Percentiles rank a stretch among this genome's conserved stretches.
Evolutionary conservation across 2,888 invertebrate species (phyloP).

Genomic region (Anticlea derivata): DNA sequence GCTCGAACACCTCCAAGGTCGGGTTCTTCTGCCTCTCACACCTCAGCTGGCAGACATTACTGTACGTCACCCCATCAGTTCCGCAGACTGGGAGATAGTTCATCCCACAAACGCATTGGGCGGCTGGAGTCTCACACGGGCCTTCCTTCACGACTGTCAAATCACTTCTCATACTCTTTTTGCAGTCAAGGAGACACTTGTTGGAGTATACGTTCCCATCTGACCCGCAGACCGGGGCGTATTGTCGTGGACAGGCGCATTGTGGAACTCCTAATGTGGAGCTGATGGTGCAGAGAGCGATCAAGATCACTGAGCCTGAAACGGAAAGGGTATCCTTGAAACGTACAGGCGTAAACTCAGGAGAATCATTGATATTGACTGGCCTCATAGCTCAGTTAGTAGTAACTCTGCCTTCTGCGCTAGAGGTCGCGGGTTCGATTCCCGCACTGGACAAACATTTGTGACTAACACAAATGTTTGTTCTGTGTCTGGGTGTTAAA

Average conservation of each 20-base stretch:
- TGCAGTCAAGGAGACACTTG: conserved; percentile 23
- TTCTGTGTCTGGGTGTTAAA: too few relatives aligned
- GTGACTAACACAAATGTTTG: too few relatives aligned
- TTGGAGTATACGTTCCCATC: conserved; percentile 23
- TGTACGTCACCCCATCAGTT: conserved; percentile 25
- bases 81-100: conserved; percentile 21
- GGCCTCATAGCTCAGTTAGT: too few relatives aligned
- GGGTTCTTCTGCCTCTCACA: conserved; percentile 17
- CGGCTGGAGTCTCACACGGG: background rate
- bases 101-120: conserved; percentile 6
- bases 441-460: too few relatives aligned
- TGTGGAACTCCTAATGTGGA: background rate
- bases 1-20: conserved; percentile 7
- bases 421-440: too few relatives aligned
- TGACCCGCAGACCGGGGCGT: conserved; percentile 26
- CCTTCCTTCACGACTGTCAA: conserved; percentile 6
- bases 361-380: too few relatives aligned
- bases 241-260: conserved; percentile 12
- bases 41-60: conserved; percentile 18
- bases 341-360: too few relatives aligned
- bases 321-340: background rate
- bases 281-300: conserved; percentile 6
- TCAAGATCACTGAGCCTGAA: conserved; percentile 14
- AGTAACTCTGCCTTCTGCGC: too few relatives aligned
- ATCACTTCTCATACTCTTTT: conserved; percentile 9